Evolutionary conservation across 2,888 invertebrate genomes (phyloP), one percentile per base, ranked within the genome.

Genomic region (Chrysodeixis includens): DNA sequence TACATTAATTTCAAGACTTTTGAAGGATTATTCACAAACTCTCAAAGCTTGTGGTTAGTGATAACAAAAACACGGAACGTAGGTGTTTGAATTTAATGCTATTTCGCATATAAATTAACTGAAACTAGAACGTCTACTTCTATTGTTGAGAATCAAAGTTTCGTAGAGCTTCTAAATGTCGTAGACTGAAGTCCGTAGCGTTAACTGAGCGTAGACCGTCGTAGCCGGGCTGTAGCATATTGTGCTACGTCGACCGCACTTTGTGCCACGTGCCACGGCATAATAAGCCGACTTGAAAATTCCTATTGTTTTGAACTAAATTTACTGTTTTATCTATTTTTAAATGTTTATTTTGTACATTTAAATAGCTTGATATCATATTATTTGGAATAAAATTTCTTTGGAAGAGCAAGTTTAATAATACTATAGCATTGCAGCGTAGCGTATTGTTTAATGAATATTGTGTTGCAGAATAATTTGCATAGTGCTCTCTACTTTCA

Each of bases 221-320:
- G 83, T 83, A 84, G 82, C 66, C 61, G 62, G 53, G 49, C 61
- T 81, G 83, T 81, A 83, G 84, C 76, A 83, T 77, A 84, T 80
- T 83, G 81, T 81, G 86, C 88, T 87, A 88, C 88, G 85, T 71
- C 85, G 78, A 79, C 83, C 81, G 83, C 83, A 72, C 73, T 74
- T 77, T 75, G 87, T 88, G 88, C 85, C 81, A 70, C 78, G 88
- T 90, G 91, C 85, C 80, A 71, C 74, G 71, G 88, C 89, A 90
- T 90, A 92, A 92, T 90, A 90, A 88, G 88, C 88, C 76, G 76
- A 62, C 78, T 79, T 78, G 70, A 74, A 76, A 78, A 81, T 76
- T 62, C 57, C 69, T 71, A 69, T 79, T 76, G 74, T 74, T 72
- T 74, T 59, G 46, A 67, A 74, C 62, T 65, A 55, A 62, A 69